Conservation (phyloP, 2,797 vertebrate genomes). For the Halcyon smyrnensis region DNA sequence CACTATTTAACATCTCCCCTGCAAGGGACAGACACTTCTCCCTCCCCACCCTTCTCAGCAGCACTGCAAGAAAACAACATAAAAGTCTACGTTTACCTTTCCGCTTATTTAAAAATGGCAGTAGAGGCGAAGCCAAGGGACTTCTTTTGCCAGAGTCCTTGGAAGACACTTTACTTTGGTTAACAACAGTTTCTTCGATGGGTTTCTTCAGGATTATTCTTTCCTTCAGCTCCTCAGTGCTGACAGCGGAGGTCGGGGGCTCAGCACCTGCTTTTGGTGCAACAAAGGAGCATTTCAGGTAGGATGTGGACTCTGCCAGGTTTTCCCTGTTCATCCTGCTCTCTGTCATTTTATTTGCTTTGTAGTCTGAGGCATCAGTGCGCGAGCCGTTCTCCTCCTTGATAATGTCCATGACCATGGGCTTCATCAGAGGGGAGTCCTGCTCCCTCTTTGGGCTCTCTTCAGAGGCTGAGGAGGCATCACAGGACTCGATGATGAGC, state of each 20-base stretch:
- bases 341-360: conserved; percentile 66
- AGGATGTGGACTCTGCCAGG: conserved; percentile 61
- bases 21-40: not conserved
- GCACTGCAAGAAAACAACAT: not conserved
- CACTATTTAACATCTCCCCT: not conserved
- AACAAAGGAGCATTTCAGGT: conserved; percentile 76
- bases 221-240: conserved; percentile 43
- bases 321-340: conserved; percentile 74
- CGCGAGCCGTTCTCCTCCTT: conserved; percentile 78
- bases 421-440: conserved; percentile 86
- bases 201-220: conserved; percentile 64
- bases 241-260: conserved; percentile 74
- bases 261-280: conserved; percentile 77
- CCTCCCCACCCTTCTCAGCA: not conserved
- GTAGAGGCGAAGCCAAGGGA: conserved; percentile 47
- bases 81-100: conserved; percentile 85
- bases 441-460: conserved; percentile 97
- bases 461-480: conserved; percentile 89
- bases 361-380: conserved; percentile 70
- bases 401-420: conserved; percentile 79
- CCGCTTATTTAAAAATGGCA: conserved; percentile 86
- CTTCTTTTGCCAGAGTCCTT: conserved; percentile 52
- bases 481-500: conserved; percentile 93
- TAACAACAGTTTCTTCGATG: conserved; percentile 64
- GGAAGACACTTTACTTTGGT: conserved; percentile 59